Evolutionary conservation across 2,113 vertebrate genomes (phyloP), one percentile per base, ranked within the genome.

Genomic region (Tiliqua scincoides): DNA sequence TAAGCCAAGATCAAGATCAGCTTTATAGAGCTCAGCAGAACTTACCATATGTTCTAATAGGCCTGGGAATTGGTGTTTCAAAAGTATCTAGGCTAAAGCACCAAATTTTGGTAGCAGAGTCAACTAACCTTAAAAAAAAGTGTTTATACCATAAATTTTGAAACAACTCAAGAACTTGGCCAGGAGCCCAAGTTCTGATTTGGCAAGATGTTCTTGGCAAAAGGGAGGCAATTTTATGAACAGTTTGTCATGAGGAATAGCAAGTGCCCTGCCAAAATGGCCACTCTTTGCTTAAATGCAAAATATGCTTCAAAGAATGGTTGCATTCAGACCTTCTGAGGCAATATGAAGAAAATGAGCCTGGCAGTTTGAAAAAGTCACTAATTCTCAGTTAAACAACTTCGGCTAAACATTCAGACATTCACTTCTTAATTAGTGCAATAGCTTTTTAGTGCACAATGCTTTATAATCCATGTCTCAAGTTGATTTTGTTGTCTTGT

Each of bases 191-290:
- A 0, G 68, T 61, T 84, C 17, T 2, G 81, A 82, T 93, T 89
- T 93, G 94, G 91, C 90, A 91, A 95, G 92, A 92, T 88, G 82
- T 87, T 94, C 85, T 92, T 94, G 92, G 94, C 92, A 83, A 14
- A 59, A 30, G 2, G 21, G 1, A 11, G 37, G 72, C 87, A 15
- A n/a, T 63, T 91, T 91, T 87, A 67, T 83, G 87, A 92, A 78
- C 81, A 88, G 68, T 35, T 52, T 54, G 89, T 89, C 62, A 54
- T 92, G 80, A 87, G 85, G 79, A 48, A 40, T 12, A 32, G 23
- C 62, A 27, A 12, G 78, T 65, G 62, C 37, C n/a, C 21, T 72
- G 83, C 84, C 87, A 83, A 86, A 78, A 21, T 8, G 89, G 84
- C 89, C 87, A 85, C 27, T 83, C 89, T 57, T 79, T 62, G 54